Percentiles rank a stretch among this genome's conserved stretches.
phyloP scores from a whole-genome alignment of 1,140 invertebrate species.

The Ctenoplectra terminalis region DNA sequence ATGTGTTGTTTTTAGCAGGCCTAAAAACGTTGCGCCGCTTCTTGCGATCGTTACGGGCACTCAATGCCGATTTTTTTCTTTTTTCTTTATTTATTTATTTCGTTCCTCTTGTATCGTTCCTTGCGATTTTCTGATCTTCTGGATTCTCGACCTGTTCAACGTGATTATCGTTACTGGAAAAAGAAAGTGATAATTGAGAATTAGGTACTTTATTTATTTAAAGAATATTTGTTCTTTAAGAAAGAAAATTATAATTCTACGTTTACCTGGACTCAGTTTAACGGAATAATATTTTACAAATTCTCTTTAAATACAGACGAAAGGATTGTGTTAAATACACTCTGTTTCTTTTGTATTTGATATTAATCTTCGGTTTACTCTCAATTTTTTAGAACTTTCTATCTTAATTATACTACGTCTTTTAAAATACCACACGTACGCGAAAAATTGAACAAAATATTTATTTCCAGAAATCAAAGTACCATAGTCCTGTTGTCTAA shows the following conservation, averaged over 20 bases:
- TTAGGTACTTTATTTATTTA: background rate
- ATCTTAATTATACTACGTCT: too few relatives aligned
- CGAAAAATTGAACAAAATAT: background rate
- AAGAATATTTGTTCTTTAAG: too few relatives aligned
- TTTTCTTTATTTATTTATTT: too few relatives aligned
- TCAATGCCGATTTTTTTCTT: slow-evolving; percentile 17
- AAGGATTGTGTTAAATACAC: background rate
- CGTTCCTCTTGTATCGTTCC: background rate
- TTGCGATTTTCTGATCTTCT: background rate
- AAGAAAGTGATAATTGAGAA: background rate
- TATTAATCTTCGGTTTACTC: background rate
- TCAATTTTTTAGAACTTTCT: too few relatives aligned
- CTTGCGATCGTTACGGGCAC: slow-evolving; percentile 11
- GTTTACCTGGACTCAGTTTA: too few relatives aligned
- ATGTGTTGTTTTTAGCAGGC: slow-evolving; percentile 71
- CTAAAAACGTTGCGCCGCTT: slow-evolving; percentile 65
- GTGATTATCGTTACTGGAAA: background rate
- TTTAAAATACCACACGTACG: background rate
- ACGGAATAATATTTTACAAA: background rate
- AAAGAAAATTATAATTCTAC: background rate
- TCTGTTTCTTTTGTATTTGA: background rate
- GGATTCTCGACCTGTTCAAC: background rate
- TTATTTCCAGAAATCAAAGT: background rate
- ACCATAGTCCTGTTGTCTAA: background rate
- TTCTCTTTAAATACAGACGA: background rate